Conservation (phyloP, 2,113 vertebrate species). For the Agapornis roseicollis region DNA sequence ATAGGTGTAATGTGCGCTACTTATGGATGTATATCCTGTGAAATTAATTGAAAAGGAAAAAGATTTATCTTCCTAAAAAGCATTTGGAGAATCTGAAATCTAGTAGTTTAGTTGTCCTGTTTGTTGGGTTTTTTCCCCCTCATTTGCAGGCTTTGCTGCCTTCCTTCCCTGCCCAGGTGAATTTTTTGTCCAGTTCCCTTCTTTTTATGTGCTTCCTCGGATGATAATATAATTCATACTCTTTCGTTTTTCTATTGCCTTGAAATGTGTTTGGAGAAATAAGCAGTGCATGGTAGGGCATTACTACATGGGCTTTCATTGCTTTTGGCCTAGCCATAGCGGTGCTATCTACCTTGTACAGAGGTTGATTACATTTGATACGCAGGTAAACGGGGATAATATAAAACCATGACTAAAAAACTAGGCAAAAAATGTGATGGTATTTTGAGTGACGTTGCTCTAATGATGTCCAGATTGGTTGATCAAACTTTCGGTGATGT, state of each 20-base stretch:
- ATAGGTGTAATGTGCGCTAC: neutral
- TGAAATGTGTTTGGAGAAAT: neutral
- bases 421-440: neutral
- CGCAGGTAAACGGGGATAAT: neutral
- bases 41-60: neutral
- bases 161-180: neutral
- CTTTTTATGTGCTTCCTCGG: neutral
- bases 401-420: neutral
- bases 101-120: neutral
- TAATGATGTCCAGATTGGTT: neutral
- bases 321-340: neutral
- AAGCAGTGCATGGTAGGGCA: neutral
- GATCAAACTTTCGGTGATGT: neutral
- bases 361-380: neutral
- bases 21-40: neutral
- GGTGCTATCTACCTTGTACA: neutral
- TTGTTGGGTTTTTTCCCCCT: neutral
- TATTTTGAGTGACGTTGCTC: neutral
- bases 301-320: neutral
- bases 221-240: neutral
- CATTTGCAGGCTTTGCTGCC: neutral
- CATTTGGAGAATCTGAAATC: neutral
- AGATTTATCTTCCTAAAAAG: neutral
- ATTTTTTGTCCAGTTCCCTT: neutral
- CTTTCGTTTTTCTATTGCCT: neutral